A percentile compares a stretch with the other conserved stretches of the same genome.
Conservation (phyloP, 2,113 vertebrate species). For the Ciconia maguari region DNA sequence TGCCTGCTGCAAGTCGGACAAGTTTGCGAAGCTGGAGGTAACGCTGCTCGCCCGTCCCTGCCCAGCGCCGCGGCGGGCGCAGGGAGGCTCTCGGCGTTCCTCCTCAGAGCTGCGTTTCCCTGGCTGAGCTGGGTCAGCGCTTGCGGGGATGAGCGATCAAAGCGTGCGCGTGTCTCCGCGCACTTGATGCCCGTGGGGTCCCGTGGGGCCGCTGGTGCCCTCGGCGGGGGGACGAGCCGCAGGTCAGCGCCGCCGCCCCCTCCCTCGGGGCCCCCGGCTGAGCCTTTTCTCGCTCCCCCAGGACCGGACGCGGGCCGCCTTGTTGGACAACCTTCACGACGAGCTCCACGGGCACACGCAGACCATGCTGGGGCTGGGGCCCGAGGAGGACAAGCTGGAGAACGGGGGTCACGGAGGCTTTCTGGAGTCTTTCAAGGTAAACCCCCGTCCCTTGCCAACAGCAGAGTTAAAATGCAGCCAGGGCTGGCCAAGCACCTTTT, state of each 20-base stretch:
- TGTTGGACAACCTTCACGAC: constrained; percentile 89
- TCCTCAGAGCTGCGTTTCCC: background rate
- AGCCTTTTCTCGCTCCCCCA: background rate
- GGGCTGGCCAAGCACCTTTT: fast-evolving
- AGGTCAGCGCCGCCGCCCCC: fast-evolving
- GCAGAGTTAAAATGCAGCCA: background rate
- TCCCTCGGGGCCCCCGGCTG: background rate
- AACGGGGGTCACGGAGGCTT: constrained; percentile 91
- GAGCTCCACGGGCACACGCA: constrained; percentile 89
- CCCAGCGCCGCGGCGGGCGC: fast-evolving
- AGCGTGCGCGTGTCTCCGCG: fast-evolving
- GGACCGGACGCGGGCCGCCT: constrained; percentile 88
- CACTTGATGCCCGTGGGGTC: fast-evolving
- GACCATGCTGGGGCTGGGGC: constrained; percentile 87
- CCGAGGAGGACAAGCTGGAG: constrained; percentile 89
- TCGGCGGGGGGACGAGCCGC: fast-evolving
- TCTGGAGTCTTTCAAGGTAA: constrained; percentile 95
- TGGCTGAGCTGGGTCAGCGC: fast-evolving
- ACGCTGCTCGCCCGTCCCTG: background rate
- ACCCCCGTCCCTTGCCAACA: background rate
- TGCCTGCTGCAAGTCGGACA: constrained; percentile 92
- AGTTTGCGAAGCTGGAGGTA: constrained; percentile 95
- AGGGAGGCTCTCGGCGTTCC: background rate
- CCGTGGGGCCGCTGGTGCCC: background rate
- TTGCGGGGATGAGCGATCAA: fast-evolving